Conservation (phyloP, 2,797 vertebrate species). For the Lepilemur septentrionalis region DNA sequence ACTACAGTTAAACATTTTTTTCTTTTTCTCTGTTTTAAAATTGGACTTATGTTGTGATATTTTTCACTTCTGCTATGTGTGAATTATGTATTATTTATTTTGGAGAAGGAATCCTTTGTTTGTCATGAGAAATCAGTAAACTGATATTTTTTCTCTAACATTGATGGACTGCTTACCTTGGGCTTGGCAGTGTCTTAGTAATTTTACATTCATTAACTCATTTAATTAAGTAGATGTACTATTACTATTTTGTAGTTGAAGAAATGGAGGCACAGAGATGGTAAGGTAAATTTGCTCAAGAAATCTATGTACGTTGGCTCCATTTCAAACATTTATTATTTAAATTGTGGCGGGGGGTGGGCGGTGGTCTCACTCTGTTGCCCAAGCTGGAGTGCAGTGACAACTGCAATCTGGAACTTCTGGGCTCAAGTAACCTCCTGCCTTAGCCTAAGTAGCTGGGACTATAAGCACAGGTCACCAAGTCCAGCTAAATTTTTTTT, state of each 20-base stretch:
- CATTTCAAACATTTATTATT: background rate
- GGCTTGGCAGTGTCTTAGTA: background rate
- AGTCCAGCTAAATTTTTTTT: background rate
- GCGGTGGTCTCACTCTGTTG: background rate
- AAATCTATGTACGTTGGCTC: background rate
- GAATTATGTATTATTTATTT: conserved; percentile 34
- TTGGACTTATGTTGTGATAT: background rate
- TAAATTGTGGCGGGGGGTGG: background rate
- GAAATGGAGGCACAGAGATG: background rate
- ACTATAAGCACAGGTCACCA: background rate
- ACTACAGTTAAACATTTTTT: background rate
- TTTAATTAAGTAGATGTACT: background rate
- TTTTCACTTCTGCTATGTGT: background rate
- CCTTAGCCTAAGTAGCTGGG: background rate
- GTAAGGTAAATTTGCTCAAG: conserved; percentile 14
- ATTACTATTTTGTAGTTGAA: background rate
- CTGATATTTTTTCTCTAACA: background rate
- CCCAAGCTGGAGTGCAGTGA: background rate
- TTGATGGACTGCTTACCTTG: background rate
- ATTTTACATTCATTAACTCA: background rate
- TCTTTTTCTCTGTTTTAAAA: background rate
- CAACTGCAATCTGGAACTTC: too few species aligned
- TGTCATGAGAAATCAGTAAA: background rate
- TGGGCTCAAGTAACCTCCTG: too few species aligned
- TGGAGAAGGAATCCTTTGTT: conserved; percentile 6